A percentile compares a stretch with the other conserved stretches of the same genome.
phyloP scores from a whole-genome alignment of 2,797 vertebrate species.

The Sebastes minor region DNA sequence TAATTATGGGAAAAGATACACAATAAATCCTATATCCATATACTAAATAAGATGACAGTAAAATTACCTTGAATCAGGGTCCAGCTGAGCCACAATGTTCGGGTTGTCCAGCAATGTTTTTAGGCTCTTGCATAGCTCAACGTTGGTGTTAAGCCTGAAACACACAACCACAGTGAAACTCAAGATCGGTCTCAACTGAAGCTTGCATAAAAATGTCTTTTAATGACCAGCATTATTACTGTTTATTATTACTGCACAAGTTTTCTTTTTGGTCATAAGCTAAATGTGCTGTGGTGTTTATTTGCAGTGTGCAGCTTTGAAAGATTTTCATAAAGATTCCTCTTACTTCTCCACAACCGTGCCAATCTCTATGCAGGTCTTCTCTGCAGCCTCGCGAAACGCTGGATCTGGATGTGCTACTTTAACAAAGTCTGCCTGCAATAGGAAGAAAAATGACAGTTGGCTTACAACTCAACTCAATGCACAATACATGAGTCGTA shows the following conservation, averaged over 20 bases:
- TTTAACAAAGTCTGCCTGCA: constrained; percentile 96
- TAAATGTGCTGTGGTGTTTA: not conserved
- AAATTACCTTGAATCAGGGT: constrained; percentile 91
- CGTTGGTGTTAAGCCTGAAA: constrained; percentile 94
- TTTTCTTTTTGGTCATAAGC: not conserved
- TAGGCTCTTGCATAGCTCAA: constrained; percentile 92
- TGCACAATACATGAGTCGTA: not conserved
- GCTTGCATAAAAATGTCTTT: not conserved
- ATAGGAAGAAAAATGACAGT: constrained; percentile 4
- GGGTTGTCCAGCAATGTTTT: constrained; percentile 86
- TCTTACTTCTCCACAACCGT: constrained; percentile 95
- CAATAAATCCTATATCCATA: not conserved
- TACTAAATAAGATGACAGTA: not conserved
- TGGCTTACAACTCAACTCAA: not conserved
- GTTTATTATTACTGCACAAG: not conserved
- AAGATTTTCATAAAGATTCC: not conserved
- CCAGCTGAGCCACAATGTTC: constrained; percentile 84
- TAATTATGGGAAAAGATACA: not conserved
- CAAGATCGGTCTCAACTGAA: not conserved
- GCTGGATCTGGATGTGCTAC: constrained; percentile 92
- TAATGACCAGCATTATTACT: not conserved
- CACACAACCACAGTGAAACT: constrained; percentile 4
- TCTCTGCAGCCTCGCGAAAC: constrained; percentile 93
- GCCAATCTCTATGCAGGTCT: constrained; percentile 92
- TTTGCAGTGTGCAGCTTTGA: not conserved